Base-by-base conservation (phyloP, 2,797 vertebrate genomes). In the Crypturellus tataupa region DNA sequence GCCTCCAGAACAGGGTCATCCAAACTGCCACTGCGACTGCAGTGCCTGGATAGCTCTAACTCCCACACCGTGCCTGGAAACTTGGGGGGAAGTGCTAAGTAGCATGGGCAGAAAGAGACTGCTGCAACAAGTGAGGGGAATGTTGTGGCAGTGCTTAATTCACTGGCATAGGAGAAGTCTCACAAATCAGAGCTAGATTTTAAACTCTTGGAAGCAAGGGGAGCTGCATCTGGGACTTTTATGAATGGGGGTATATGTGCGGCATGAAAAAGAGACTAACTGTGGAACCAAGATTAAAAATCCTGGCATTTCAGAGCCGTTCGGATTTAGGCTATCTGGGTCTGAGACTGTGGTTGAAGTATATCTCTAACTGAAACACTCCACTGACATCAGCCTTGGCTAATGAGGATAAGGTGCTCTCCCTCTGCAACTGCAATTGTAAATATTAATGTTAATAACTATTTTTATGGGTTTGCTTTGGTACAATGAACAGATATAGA, bases 261-360 rank as follows among this genome's bases (percentile, higher is more conserved):
- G 31, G 55, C 85, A 63, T 2, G 33, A 77, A 81, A 92, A 65
- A 46, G 47, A 87, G 13, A 89, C 46, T 92, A 63, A 47, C 59
- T 81, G n/a, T 88, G 75, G 87, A 93, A 95, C 73, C 9, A 88
- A 73, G 77, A 84, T 93, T 95, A 85, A 80, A 86, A 71, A 81
- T 84, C 42, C 67, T 83, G 80, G 81, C 18, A 5, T 83, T 91
- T 90, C 78, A 92, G 77, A 85, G 53, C 31, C 55, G 17, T 77
- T 94, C 91, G 72, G 68, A 92, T 95, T 33, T 80, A 46, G 59
- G 31, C 81, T 96, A 91, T 71, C 44, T 68, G 62, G 56, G 24
- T 72, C 49, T 94, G 85, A 89, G 46, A 62, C 80, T 90, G 37
- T 37, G 53, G 29, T 62, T 80, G 53, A 88, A 95, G 53, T 75